phyloP scores from a whole-genome alignment of 2,888 invertebrate species.

The Pycnomerus fuliginosus region DNA sequence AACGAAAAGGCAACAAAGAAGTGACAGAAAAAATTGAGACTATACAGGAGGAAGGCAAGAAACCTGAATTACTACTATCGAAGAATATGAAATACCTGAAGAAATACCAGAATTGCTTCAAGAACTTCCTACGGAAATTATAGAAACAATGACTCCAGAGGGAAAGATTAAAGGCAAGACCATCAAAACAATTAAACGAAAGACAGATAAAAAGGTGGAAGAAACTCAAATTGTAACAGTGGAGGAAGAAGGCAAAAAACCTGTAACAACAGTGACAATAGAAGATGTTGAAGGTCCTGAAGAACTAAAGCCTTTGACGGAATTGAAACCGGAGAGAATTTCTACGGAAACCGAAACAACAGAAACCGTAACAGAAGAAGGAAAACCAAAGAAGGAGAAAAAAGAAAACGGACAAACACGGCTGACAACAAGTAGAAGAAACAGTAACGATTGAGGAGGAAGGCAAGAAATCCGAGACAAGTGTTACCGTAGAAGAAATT shows the following conservation, averaged over 20 bases:
- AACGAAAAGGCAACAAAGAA: conserved; percentile 41
- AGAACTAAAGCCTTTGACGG: conserved; percentile 44
- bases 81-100: conserved; percentile 28
- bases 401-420: conserved; percentile 42
- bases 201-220: conserved; percentile 50
- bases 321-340: conserved; percentile 4
- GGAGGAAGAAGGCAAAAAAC: conserved; percentile 33
- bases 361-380: conserved; percentile 30
- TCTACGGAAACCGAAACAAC: conserved; percentile 29
- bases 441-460: conserved; percentile 43
- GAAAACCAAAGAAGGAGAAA: conserved; percentile 37
- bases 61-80: conserved; percentile 50
- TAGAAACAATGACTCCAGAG: conserved; percentile 34
- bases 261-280: conserved; percentile 47
- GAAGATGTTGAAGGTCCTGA: conserved; percentile 53
- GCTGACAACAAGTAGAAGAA: conserved; percentile 36
- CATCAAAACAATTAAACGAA: conserved; percentile 45
- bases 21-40: conserved; percentile 53
- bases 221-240: conserved; percentile 21
- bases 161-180: conserved; percentile 41
- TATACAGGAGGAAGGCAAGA: conserved; percentile 53
- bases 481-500: conserved; percentile 35
- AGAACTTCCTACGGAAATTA: conserved; percentile 50
- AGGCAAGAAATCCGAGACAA: conserved; percentile 43
- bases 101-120: no score